Evolutionary conservation across 1,140 invertebrate species (phyloP), one percentile per base, ranked within the genome.

Genomic region (Bombus pascuorum): DNA sequence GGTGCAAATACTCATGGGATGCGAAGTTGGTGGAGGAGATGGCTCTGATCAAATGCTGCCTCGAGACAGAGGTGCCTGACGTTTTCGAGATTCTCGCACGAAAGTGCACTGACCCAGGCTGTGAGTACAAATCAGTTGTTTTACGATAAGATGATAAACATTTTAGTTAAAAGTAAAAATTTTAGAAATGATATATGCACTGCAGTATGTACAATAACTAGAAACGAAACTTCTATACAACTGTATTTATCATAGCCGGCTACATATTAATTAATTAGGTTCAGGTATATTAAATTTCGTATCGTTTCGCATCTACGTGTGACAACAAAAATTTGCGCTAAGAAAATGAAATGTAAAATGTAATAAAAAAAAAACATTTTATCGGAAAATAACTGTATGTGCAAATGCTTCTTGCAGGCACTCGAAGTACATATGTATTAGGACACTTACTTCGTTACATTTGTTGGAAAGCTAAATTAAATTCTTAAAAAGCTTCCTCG

Each of bases 31-130:
- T 15, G 22, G 37, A 68, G 42, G 72, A 85, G 25, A 97, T 97
- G 97, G 97, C 97, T 78, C 95, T 97, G 81, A 96, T 97, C 62
- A 97, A 96, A 91, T 97, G 97, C 95, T 98, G 97, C 94, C 97
- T 98, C 92, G 97, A 98, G 89, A 95, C 96, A 34, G 97, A 98
- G 91, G 93, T 97, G 34, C 96, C 97, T 5, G 97, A 98, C 93
- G 96, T 98, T 90, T 94, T 98, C 78, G 97, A 97, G 87, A 96
- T 96, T 66, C 96, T 97, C 81, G 95, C 97, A 9, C 96, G 97
- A 93, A 98, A 97, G 95, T 98, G 97, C 93, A 97, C 97, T 34
- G 97, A 97, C 95, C 97, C 97, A 72, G 96, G 97, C 93, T 98
- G 97, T 98, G 96, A 98, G 97, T 97, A 65, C n/a, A 1, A 72